Conservation (phyloP, 1,140 invertebrate genomes). For the Camponotus pennsylvanicus region DNA sequence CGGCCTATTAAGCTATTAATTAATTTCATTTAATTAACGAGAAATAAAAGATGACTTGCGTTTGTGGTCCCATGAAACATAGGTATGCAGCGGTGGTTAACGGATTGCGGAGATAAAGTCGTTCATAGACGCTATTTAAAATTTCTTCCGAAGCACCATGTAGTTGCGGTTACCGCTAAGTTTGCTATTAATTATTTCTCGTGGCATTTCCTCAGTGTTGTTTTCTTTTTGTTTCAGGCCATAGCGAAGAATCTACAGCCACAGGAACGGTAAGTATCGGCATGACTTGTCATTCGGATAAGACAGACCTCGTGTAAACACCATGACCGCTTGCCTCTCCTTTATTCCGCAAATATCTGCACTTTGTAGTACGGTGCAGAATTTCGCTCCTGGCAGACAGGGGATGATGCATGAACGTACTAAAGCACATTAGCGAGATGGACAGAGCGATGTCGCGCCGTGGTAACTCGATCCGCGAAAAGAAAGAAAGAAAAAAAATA, state of each 20-base stretch:
- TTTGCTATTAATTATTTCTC: constrained; percentile 47
- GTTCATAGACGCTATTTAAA: constrained; percentile 39
- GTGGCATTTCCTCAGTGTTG: neutral
- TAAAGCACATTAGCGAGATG: constrained; percentile 56
- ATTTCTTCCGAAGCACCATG: constrained; percentile 5
- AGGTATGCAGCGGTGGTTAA: constrained; percentile 16
- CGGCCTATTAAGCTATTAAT: constrained; percentile 73
- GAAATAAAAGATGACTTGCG: constrained; percentile 71
- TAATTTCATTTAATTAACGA: constrained; percentile 56
- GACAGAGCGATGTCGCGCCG: constrained; percentile 49
- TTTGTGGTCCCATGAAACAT: constrained; percentile 18
- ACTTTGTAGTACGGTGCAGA: constrained; percentile 43
- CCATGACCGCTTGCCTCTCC: neutral
- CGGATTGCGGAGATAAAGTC: constrained; percentile 53
- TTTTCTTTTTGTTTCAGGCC: constrained; percentile 77
- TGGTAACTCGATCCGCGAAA: constrained; percentile 42
- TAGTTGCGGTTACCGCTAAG: neutral
- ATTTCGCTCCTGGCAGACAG: constrained; percentile 52
- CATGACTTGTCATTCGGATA: constrained; percentile 38
- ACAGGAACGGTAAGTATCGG: constrained; percentile 77
- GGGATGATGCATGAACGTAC: constrained; percentile 58
- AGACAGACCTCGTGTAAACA: constrained; percentile 45
- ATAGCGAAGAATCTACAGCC: constrained; percentile 70
- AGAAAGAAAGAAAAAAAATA: neutral
- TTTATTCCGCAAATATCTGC: constrained; percentile 25